Percentiles rank a stretch among this genome's conserved stretches.
phyloP scores from a whole-genome alignment of 2,113 vertebrate species.

The Myiopsitta monachus region DNA sequence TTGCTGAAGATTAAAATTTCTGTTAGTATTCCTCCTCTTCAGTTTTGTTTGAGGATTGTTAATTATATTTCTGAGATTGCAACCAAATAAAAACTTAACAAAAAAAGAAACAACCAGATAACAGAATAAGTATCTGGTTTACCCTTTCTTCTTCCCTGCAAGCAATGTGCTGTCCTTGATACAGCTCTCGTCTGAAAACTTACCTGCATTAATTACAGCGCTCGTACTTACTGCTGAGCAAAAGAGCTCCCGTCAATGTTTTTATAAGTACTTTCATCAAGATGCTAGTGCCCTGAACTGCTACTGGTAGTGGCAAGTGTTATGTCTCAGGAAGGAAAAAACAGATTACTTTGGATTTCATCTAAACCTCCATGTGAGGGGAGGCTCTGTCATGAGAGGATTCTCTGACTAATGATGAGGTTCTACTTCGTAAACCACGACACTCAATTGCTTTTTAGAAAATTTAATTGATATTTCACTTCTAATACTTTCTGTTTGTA shows the following conservation, averaged over 20 bases:
- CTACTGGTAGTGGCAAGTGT: background rate
- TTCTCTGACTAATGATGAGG: background rate
- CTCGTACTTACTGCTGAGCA: background rate
- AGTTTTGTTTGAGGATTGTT: conserved; percentile 59
- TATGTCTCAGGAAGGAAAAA: background rate
- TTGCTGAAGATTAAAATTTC: conserved; percentile 59
- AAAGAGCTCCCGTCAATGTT: background rate
- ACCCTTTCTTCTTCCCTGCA: background rate
- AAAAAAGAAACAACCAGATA: conserved; percentile 21
- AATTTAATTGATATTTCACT: background rate
- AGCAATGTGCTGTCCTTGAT: background rate
- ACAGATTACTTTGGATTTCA: background rate
- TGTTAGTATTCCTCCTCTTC: conserved; percentile 69
- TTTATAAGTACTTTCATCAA: background rate
- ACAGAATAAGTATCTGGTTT: background rate
- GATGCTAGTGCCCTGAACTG: background rate
- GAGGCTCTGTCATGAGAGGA: background rate
- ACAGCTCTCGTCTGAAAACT: background rate
- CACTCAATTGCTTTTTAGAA: background rate
- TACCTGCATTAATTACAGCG: background rate
- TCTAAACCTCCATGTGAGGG: background rate
- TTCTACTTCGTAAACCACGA: background rate
- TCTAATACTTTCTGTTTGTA: background rate
- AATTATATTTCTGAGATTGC: conserved; percentile 63
- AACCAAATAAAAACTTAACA: conserved; percentile 38